A percentile compares a stretch with the other conserved stretches of the same genome.
phyloP scores from a whole-genome alignment of 2,113 vertebrate genomes.

The Nycticryphes semicollaris region DNA sequence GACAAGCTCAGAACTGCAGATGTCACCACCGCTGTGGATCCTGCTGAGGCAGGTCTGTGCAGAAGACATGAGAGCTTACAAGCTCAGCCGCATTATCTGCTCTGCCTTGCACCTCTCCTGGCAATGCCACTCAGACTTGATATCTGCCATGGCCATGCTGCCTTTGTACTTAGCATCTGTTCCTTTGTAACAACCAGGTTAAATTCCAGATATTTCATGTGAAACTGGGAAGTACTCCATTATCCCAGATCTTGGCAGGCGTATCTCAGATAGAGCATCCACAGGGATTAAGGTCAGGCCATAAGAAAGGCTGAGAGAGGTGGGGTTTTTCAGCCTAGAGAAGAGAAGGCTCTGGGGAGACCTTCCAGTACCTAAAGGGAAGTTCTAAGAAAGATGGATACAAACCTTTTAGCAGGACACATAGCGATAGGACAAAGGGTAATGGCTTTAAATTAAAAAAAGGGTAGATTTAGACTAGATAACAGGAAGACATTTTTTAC shows the following conservation, averaged over 20 bases:
- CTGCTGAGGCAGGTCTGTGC: neutral
- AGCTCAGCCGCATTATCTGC: neutral
- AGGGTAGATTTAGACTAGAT: neutral
- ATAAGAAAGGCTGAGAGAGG: neutral
- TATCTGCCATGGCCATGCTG: fast-evolving
- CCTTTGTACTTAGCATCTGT: neutral
- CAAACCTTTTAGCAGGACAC: neutral
- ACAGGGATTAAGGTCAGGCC: neutral
- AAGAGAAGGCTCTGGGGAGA: neutral
- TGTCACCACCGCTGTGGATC: neutral
- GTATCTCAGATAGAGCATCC: neutral
- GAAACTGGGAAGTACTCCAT: neutral
- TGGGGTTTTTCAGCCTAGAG: neutral
- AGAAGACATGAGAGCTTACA: neutral
- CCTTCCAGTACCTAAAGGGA: neutral
- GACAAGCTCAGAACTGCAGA: neutral
- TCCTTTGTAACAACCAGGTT: neutral
- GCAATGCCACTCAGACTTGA: neutral
- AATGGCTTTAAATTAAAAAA: neutral
- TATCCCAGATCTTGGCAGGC: neutral
- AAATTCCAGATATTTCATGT: neutral
- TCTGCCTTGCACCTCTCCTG: neutral
- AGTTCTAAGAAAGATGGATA: neutral
- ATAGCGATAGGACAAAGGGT: neutral
- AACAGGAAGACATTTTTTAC: neutral